These are phyloP conservation scores for Drosophila virilis DNA, from an alignment of 1,140 invertebrate genomes.

Conservation along the genomic window DNA sequence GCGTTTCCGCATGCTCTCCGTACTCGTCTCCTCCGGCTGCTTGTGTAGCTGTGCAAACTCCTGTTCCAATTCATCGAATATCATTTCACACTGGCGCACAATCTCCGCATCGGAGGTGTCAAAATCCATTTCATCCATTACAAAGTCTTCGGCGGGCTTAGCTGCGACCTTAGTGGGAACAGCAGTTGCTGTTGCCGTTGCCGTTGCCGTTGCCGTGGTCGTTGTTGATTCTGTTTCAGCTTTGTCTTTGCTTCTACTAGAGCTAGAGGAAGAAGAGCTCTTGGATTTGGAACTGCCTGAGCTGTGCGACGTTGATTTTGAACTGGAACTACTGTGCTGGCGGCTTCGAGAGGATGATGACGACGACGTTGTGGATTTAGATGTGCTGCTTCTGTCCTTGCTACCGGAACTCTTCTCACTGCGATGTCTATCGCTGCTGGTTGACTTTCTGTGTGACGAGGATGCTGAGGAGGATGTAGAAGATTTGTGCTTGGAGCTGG, in stretches of 20 bases:
- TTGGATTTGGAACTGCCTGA: conserved; percentile 36
- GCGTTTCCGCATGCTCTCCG: conserved; percentile 51
- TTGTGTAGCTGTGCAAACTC: conserved; percentile 75
- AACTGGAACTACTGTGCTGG: conserved; percentile 29
- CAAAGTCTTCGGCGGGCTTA: conserved; percentile 8
- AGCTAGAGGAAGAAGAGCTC: conserved; percentile 21
- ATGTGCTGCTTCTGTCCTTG: conserved; percentile 54
- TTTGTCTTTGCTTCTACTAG: conserved; percentile 39
- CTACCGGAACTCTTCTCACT: conserved; percentile 49
- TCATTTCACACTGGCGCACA: conserved; percentile 89
- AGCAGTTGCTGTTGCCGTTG: conserved; percentile 8
- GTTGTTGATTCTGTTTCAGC: conserved; percentile 14
- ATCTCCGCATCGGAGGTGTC: conserved; percentile 86
- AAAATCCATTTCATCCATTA: conserved; percentile 52
- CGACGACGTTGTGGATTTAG: conserved; percentile 17
- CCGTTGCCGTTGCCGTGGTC: neutral
- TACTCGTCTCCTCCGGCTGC: conserved; percentile 20
- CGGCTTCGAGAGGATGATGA: conserved; percentile 55
- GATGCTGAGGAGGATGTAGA: conserved; percentile 50
- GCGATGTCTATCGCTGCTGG: conserved; percentile 55
- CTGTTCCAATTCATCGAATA: conserved; percentile 87
- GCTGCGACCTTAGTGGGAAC: neutral
- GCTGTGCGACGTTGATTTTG: conserved; percentile 32
- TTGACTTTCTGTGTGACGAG: conserved; percentile 59
- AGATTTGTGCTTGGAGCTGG: conserved; percentile 59